phyloP scores from a whole-genome alignment of 64 coral and sea anemone genomes.

The Pocillopora verrucosa region DNA sequence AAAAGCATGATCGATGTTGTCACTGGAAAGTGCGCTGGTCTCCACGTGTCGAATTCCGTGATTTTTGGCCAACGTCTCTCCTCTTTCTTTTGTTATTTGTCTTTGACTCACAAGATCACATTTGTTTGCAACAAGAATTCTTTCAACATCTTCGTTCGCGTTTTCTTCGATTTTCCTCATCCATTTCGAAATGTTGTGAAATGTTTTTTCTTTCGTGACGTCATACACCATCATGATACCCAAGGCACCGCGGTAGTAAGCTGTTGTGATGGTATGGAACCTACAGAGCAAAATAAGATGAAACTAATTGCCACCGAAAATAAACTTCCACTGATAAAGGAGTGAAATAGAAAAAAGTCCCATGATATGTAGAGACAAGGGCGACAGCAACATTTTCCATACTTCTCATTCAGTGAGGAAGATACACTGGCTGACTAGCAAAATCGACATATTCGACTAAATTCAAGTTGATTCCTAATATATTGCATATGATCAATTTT shows the following conservation, averaged over 20 bases:
- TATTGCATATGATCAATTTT: no score
- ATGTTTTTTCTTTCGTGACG: constrained; percentile 92
- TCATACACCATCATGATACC: constrained; percentile 99
- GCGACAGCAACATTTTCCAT: no score
- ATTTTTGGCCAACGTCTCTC: constrained; percentile 73
- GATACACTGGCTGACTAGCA: no score
- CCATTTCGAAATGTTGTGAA: constrained; percentile 96
- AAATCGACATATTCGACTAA: no score
- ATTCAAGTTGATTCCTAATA: no score
- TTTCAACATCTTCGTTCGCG: constrained; percentile 96
- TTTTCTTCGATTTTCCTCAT: constrained; percentile 93
- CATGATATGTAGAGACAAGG: no score
- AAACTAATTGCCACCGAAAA: not conserved
- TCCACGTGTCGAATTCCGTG: constrained; percentile 77
- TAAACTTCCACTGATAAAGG: not conserved
- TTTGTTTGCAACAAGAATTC: constrained; percentile 91
- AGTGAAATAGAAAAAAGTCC: not conserved
- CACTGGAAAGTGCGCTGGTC: constrained; percentile 83
- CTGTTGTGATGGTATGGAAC: constrained; percentile 95
- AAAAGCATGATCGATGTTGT: constrained; percentile 89
- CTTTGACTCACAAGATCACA: constrained; percentile 79
- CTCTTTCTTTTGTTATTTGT: constrained; percentile 63
- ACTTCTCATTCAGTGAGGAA: no score
- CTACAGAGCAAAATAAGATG: constrained; percentile 9
- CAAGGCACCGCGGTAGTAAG: constrained; percentile 96